Percentiles rank a stretch among this genome's conserved stretches.
These are phyloP conservation scores for Esperia sulphurella DNA, from an alignment of 2,888 invertebrate genomes.

Conservation along the genomic window DNA sequence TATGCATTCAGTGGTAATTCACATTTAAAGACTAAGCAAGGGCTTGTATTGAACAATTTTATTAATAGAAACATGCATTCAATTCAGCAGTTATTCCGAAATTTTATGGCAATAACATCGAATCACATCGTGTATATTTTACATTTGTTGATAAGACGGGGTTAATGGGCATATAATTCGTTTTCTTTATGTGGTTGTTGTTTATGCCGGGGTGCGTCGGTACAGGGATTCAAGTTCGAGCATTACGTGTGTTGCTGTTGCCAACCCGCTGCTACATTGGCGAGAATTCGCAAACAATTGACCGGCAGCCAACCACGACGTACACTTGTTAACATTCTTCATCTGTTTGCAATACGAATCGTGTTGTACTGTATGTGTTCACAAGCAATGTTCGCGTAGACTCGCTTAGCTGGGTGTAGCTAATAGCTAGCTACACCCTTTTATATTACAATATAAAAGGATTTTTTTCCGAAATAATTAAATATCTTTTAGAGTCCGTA, in stretches of 20 bases:
- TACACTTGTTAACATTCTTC: conserved; percentile 8
- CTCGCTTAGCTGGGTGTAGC: too few species aligned
- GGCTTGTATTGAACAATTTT: too few species aligned
- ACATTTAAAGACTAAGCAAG: background rate
- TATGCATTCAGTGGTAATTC: too few species aligned
- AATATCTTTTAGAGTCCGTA: too few species aligned
- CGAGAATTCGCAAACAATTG: conserved; percentile 30
- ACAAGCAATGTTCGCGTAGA: conserved; percentile 19
- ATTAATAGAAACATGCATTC: too few species aligned
- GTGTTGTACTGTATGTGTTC: background rate
- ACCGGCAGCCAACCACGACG: conserved; percentile 3
- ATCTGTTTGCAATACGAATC: conserved; percentile 2
- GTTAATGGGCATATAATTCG: conserved; percentile 67
- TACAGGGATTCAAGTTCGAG: conserved; percentile 30
- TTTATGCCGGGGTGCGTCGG: conserved; percentile 51
- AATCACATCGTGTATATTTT: background rate
- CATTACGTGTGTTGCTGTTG: conserved; percentile 34
- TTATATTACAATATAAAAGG: too few species aligned
- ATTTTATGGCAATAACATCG: too few species aligned
- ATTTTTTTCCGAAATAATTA: too few species aligned
- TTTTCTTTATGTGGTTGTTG: conserved; percentile 61
- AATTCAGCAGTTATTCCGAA: too few species aligned
- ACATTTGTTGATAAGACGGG: conserved; percentile 14
- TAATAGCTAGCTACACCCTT: too few species aligned
- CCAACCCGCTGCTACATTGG: conserved; percentile 37